phyloP scores from a whole-genome alignment of 2,113 vertebrate species.

The Cygnus buccinator region DNA sequence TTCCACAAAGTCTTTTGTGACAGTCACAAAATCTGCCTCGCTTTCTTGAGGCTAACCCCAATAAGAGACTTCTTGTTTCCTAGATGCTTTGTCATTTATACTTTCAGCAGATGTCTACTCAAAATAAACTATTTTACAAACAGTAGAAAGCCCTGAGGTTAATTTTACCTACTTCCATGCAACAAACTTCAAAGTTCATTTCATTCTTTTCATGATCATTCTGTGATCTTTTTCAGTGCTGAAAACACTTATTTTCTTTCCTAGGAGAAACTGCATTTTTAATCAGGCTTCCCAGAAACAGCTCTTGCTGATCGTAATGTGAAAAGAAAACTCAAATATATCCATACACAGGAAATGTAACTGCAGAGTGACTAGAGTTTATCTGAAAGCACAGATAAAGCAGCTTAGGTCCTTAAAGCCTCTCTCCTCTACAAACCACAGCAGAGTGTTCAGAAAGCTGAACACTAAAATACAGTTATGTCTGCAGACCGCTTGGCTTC shows the following conservation, averaged over 20 bases:
- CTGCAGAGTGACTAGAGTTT: constrained; percentile 41
- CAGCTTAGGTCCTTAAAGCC: constrained; percentile 9
- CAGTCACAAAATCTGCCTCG: not conserved
- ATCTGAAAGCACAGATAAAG: constrained; percentile 41
- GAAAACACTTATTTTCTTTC: constrained; percentile 37
- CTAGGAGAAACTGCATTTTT: constrained; percentile 57
- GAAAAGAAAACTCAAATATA: constrained; percentile 38
- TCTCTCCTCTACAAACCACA: constrained; percentile 7
- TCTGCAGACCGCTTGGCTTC: constrained; percentile 17
- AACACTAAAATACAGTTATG: not conserved
- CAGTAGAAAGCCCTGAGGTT: constrained; percentile 21
- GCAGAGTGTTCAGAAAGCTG: not conserved
- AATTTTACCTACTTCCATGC: not conserved
- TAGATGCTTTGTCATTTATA: not conserved
- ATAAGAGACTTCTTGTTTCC: not conserved
- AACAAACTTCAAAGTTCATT: constrained; percentile 29
- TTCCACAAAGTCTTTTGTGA: not conserved
- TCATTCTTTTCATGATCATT: constrained; percentile 25
- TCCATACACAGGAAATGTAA: constrained; percentile 35
- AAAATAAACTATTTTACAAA: not conserved
- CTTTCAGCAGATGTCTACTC: not conserved
- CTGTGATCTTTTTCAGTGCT: constrained; percentile 39
- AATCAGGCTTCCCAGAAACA: constrained; percentile 54
- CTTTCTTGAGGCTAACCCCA: not conserved
- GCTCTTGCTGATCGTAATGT: constrained; percentile 45